Conservation (phyloP, 1,140 invertebrate species). For the Frieseomelitta varia region DNA sequence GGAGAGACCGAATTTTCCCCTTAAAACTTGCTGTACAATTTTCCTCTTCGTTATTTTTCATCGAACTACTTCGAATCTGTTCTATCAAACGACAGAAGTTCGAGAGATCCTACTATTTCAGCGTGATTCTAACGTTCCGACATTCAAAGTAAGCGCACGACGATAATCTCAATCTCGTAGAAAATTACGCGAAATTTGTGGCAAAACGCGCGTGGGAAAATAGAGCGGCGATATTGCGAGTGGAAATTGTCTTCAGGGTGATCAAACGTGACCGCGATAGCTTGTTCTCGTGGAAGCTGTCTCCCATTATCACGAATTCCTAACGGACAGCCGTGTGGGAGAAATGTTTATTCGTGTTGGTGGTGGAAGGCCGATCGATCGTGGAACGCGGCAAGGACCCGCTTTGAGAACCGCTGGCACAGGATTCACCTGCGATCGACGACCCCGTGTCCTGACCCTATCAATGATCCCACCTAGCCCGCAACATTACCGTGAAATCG, state of each 20-base stretch:
- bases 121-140: too few species aligned
- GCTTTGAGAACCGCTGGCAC: slow-evolving; percentile 59
- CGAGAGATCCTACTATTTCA: too few species aligned
- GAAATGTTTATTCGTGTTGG: slow-evolving; percentile 49
- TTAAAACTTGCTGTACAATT: too few species aligned
- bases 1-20: too few species aligned
- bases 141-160: too few species aligned
- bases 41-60: too few species aligned
- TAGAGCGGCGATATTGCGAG: too few species aligned
- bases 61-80: too few species aligned
- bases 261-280: slow-evolving; percentile 23
- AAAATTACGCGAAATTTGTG: background rate
- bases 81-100: too few species aligned
- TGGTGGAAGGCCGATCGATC: slow-evolving; percentile 60
- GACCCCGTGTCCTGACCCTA: slow-evolving; percentile 65
- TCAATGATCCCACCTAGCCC: slow-evolving; percentile 55
- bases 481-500: slow-evolving; percentile 40
- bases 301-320: slow-evolving; percentile 43
- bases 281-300: slow-evolving; percentile 14
- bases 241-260: slow-evolving; percentile 23
- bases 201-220: background rate
- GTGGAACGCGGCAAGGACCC: slow-evolving; percentile 30
- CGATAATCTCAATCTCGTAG: too few species aligned
- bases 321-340: slow-evolving; percentile 42
- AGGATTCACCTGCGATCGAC: slow-evolving; percentile 68